phyloP scores from a whole-genome alignment of 2,113 vertebrate genomes.

The Microtus pennsylvanicus region DNA sequence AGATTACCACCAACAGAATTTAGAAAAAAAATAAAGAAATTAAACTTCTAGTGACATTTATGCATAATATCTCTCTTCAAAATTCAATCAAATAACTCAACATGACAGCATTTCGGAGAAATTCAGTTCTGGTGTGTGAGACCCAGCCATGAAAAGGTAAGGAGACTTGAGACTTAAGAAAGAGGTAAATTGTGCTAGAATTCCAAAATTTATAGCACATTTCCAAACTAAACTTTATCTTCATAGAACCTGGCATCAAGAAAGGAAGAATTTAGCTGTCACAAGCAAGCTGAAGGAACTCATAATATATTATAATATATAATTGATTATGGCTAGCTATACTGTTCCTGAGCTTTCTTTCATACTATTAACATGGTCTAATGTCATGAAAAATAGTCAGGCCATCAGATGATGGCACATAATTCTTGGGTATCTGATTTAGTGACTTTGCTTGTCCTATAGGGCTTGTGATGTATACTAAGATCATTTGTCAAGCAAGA shows the following conservation, averaged over 20 bases:
- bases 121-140: no score
- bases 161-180: background rate
- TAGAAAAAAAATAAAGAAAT: background rate
- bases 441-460: background rate
- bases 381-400: background rate
- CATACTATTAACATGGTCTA: background rate
- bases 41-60: background rate
- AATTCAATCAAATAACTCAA: background rate
- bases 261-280: no score
- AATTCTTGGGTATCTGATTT: background rate
- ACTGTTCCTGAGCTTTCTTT: background rate
- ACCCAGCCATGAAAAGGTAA: background rate
- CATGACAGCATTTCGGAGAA: background rate
- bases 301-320: no score
- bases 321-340: no score
- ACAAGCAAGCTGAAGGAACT: background rate
- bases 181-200: background rate
- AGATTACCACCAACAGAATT: background rate
- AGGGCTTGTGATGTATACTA: background rate
- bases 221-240: background rate
- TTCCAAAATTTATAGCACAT: background rate
- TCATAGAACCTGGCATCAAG: background rate
- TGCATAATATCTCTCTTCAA: background rate
- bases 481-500: background rate
- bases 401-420: background rate